These are phyloP conservation scores for Aythya baeri DNA, from an alignment of 2,113 vertebrate genomes.

Conservation along the genomic window DNA sequence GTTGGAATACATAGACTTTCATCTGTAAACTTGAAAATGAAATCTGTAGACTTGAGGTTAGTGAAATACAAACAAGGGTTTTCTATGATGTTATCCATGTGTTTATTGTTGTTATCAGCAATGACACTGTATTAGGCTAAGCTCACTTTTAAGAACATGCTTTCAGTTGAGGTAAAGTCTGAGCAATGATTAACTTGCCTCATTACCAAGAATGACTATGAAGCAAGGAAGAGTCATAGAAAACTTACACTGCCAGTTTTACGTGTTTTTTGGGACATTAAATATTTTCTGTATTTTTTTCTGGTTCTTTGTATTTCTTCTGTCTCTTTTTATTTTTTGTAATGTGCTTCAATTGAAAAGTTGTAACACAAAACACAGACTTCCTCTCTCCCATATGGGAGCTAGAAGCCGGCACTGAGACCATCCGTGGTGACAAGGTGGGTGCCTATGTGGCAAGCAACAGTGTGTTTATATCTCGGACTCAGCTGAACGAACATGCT, in stretches of 20 bases:
- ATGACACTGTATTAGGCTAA: background rate
- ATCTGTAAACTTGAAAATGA: background rate
- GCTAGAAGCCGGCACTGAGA: background rate
- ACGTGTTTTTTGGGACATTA: rapidly evolving
- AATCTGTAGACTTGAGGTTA: background rate
- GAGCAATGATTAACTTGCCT: background rate
- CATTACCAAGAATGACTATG: background rate
- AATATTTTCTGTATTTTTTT: background rate
- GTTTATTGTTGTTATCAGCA: background rate
- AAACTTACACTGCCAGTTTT: background rate
- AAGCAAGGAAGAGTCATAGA: background rate
- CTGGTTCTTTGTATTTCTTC: background rate
- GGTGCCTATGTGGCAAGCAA: background rate
- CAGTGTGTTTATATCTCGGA: background rate
- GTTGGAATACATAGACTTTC: background rate
- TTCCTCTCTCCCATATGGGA: background rate
- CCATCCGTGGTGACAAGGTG: background rate
- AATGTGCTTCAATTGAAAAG: background rate
- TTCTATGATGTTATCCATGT: background rate
- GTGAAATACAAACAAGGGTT: background rate
- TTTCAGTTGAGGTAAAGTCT: background rate
- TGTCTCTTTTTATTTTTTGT: background rate
- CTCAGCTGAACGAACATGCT: background rate
- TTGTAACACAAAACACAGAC: background rate
- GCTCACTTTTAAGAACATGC: background rate